A percentile compares a stretch with the other conserved stretches of the same genome.
phyloP scores from a whole-genome alignment of 2,888 invertebrate genomes.

The Colostygia pectinataria region DNA sequence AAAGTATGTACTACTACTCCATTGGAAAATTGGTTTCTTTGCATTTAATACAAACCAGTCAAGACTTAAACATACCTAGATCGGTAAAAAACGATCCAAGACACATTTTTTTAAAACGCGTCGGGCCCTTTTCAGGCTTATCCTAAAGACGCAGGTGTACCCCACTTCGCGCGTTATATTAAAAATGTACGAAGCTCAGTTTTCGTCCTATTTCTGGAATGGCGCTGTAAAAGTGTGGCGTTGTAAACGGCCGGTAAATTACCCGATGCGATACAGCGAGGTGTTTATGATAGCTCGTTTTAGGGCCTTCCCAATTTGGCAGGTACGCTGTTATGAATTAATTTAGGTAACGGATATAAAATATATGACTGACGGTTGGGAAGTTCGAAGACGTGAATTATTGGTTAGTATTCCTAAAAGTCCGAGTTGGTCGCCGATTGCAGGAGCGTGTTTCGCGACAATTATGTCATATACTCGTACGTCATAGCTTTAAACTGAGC shows the following conservation, averaged over 20 bases:
- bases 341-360: constrained; percentile 16
- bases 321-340: constrained; percentile 28
- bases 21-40: no score
- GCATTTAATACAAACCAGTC: no score
- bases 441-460: no score
- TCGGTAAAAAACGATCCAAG: constrained; percentile 11
- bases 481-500: no score
- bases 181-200: constrained; percentile 48
- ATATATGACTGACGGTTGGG: no score
- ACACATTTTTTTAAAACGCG: constrained; percentile 16
- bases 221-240: constrained; percentile 31
- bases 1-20: no score
- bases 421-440: no score
- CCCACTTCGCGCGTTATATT: constrained; percentile 51
- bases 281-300: constrained; percentile 32
- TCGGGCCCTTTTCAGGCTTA: constrained; percentile 16
- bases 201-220: constrained; percentile 31
- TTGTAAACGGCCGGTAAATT: constrained; percentile 34
- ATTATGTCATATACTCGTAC: no score
- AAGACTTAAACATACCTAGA: background rate
- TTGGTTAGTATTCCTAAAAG: no score
- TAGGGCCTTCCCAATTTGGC: constrained; percentile 30
- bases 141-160: constrained; percentile 51
- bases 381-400: no score
- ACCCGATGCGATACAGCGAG: constrained; percentile 26